Evolutionary conservation across 2,888 invertebrate genomes (phyloP).

Genomic region (Drymonia ruficornis): DNA sequence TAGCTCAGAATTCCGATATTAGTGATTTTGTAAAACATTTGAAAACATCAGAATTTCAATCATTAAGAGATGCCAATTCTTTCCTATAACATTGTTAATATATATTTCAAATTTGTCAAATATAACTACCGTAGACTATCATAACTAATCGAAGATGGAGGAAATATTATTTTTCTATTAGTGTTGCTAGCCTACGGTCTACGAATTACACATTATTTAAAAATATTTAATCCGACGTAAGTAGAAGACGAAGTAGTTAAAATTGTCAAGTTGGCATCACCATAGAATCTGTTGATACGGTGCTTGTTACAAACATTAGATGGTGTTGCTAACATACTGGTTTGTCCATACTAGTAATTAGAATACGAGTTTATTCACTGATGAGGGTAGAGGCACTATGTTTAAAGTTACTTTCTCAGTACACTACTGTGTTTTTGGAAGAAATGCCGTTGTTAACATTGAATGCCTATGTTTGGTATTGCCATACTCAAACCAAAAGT

Average conservation of each 20-base stretch:
- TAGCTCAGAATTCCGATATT: background rate
- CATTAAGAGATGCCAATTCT: background rate
- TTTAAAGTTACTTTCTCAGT: background rate
- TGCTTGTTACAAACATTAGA: constrained; percentile 39
- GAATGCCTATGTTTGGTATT: no score
- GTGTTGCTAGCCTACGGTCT: background rate
- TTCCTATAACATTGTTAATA: background rate
- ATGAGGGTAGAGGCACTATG: constrained; percentile 4
- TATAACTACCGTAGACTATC: background rate
- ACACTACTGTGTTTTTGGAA: background rate
- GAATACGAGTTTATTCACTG: constrained; percentile 36
- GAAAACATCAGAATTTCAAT: background rate
- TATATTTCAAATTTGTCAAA: background rate
- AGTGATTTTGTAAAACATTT: background rate
- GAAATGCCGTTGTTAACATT: background rate
- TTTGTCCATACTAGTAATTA: constrained; percentile 38
- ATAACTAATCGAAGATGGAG: background rate
- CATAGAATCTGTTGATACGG: constrained; percentile 26
- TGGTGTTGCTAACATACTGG: constrained; percentile 37
- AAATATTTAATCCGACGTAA: background rate
- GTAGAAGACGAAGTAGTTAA: background rate
- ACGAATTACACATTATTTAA: background rate
- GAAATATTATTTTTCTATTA: background rate
- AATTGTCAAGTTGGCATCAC: background rate
- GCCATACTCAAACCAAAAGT: no score